phyloP scores from a whole-genome alignment of 2,113 vertebrate genomes.

The Panthera leo region DNA sequence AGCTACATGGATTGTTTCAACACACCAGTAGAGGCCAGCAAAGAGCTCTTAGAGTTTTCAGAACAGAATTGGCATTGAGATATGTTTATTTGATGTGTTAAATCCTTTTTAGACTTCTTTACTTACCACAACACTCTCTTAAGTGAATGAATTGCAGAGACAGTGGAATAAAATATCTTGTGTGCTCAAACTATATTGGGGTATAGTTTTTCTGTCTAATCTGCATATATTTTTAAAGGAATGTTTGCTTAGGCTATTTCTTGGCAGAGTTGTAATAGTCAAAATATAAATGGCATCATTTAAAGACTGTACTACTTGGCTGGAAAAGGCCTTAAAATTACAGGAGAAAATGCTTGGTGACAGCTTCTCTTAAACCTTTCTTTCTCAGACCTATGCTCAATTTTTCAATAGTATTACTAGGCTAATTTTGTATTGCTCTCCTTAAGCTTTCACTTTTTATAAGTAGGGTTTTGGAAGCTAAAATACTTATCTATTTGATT shows the following conservation, averaged over 20 bases:
- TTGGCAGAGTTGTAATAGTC: conserved; percentile 80
- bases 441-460: conserved; percentile 62
- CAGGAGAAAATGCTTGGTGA: conserved; percentile 74
- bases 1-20: conserved; percentile 49
- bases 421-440: conserved; percentile 30
- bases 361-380: conserved; percentile 63
- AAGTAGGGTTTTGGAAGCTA: conserved; percentile 21
- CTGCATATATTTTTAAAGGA: conserved; percentile 79
- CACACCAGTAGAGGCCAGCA: conserved; percentile 85
- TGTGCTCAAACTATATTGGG: conserved; percentile 63
- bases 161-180: conserved; percentile 75
- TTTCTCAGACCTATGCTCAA: background rate
- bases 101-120: conserved; percentile 73
- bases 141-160: conserved; percentile 74
- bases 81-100: conserved; percentile 80
- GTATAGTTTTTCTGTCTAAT: conserved; percentile 76
- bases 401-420: conserved; percentile 48
- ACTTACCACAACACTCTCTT: conserved; percentile 68
- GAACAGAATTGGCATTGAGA: conserved; percentile 74
- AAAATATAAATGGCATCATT: conserved; percentile 80
- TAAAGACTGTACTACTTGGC: conserved; percentile 77
- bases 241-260: conserved; percentile 76
- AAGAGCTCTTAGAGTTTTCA: conserved; percentile 72
- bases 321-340: conserved; percentile 71
- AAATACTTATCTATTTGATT: conserved; percentile 49